A percentile compares a stretch with the other conserved stretches of the same genome.
These are phyloP conservation scores for Ailuropoda melanoleuca DNA, from an alignment of 2,113 vertebrate genomes.

Conservation along the genomic window DNA sequence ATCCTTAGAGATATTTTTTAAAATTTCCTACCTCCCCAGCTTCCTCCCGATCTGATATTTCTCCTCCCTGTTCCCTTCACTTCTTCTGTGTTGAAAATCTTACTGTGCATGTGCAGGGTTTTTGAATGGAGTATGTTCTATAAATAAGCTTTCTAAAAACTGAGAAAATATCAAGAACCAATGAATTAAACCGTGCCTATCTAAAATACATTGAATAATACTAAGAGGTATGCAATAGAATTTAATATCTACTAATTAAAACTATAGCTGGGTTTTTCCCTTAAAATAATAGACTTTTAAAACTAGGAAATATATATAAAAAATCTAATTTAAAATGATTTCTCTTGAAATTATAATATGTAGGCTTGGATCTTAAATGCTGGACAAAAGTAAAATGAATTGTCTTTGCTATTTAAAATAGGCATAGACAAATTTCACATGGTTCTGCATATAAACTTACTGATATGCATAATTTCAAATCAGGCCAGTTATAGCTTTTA, in stretches of 20 bases:
- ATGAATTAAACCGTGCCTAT: background rate
- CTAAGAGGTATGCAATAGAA: background rate
- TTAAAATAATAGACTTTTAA: slow-evolving; percentile 30
- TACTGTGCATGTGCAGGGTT: background rate
- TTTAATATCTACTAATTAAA: slow-evolving; percentile 47
- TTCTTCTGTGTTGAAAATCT: background rate
- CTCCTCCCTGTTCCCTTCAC: background rate
- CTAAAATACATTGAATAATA: background rate
- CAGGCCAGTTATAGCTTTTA: slow-evolving; percentile 28
- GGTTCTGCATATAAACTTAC: background rate
- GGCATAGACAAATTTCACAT: background rate
- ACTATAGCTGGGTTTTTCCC: background rate
- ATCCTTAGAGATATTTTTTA: background rate
- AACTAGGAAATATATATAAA: background rate
- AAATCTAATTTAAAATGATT: background rate
- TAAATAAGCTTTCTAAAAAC: slow-evolving; percentile 19
- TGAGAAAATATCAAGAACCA: background rate
- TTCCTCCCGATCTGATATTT: background rate
- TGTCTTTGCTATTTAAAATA: slow-evolving; percentile 44
- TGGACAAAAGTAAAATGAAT: background rate
- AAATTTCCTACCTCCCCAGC: background rate
- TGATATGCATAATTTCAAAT: slow-evolving; percentile 51
- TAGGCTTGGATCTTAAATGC: background rate
- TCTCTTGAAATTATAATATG: background rate
- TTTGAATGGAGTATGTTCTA: background rate